Evolutionary conservation across 2,888 invertebrate genomes (phyloP), one percentile per base, ranked within the genome.

Genomic region (Drosophila affinis): DNA sequence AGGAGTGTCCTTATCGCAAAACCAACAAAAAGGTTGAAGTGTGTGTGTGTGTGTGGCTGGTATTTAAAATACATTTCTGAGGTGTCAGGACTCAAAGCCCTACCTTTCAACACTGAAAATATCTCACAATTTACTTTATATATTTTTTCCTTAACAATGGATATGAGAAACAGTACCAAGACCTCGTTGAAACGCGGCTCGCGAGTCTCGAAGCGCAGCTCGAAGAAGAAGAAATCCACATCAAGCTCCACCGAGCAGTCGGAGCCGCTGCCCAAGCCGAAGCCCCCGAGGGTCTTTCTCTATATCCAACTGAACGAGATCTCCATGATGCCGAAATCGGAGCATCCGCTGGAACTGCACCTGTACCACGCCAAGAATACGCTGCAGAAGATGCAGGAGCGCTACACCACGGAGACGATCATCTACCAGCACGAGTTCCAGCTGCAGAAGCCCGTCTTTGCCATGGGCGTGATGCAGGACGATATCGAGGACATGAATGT

Each of bases 401-500:
- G 75, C 14, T 90, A 88, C n/a, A 89, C 88, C 18, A 69, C 57
- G 3, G 77, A 85, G 9, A 90, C 88, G 21, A 71, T 84, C 0
- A 85, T 90, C 21, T 76, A 85, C 21, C 49, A 88, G 39, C 32
- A 76, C 1, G 77, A 88, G 51, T 87, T 89, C 49, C 12, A 65
- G 1, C 21, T 61, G 32, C 56, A 76, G 5, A 78, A 72, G 12
- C 90, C 90, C 0, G 81, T 82, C 0, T 90, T 90, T 56, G 81
- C 89, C 1, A 39, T 90, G 54, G 84, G 81, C 7, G 77, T 90
- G 10, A 73, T 83, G 24, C 90, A 90, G 68, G 90, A 90, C n/a
- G 79, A 74, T 27, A 70, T 90, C 12, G 83, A 89, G 1, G 85
- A 90, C n/a, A 69, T 90, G 70, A 89, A 90, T 54, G 62, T 39